These are phyloP conservation scores for Sinhomidia bicolor DNA, from an alignment of 2,888 invertebrate genomes.

Conservation along the genomic window DNA sequence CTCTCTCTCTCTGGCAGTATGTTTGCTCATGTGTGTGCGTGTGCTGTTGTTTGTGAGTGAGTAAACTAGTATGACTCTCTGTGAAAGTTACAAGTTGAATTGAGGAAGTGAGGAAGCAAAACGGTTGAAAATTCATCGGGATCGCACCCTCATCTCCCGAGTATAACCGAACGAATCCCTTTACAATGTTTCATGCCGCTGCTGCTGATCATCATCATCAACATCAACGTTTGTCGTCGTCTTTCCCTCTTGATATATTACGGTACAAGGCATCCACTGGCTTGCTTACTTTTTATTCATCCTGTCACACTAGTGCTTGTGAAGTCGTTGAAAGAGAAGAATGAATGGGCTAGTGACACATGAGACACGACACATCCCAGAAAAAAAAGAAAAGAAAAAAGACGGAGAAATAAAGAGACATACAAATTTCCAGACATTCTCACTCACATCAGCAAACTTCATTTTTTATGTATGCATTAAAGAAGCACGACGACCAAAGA, in stretches of 20 bases:
- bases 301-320: constrained; percentile 54
- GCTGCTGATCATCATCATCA: constrained; percentile 62
- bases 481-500: constrained; percentile 4
- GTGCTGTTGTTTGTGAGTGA: constrained; percentile 32
- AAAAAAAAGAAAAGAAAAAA: background rate
- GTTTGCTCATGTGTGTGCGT: background rate
- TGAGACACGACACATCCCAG: constrained; percentile 44
- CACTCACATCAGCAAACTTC: constrained; percentile 15
- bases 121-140: constrained; percentile 75
- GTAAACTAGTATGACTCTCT: constrained; percentile 53
- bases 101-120: constrained; percentile 67
- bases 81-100: constrained; percentile 45
- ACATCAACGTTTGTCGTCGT: too few relatives aligned
- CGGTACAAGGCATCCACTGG: constrained; percentile 54
- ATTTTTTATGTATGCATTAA: background rate
- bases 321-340: constrained; percentile 66
- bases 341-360: constrained; percentile 68
- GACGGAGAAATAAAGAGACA: constrained; percentile 13
- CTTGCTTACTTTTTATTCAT: constrained; percentile 69
- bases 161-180: constrained; percentile 60
- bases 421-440: constrained; percentile 54
- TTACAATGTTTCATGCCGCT: constrained; percentile 70
- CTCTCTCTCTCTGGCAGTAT: background rate
- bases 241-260: constrained; percentile 65
- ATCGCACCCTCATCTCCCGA: constrained; percentile 76